Evolutionary conservation across 2,797 vertebrate genomes (phyloP).

Genomic region (Novumbra hubbsi): DNA sequence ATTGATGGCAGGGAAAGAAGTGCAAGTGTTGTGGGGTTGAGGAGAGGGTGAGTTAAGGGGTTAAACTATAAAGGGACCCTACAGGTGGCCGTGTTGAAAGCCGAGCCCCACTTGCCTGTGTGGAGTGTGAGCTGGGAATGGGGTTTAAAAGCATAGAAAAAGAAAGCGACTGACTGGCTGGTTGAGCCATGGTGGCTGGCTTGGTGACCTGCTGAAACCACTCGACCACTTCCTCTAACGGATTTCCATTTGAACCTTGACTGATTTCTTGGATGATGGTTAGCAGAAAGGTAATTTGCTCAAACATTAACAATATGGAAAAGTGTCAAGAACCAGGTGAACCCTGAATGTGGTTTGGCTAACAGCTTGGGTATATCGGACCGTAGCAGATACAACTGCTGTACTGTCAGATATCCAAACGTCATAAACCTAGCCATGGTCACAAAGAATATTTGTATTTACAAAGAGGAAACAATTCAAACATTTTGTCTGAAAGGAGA

Average conservation of each 20-base stretch:
- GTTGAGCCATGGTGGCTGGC: not conserved
- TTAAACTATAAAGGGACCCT: conserved; percentile 8
- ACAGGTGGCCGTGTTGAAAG: conserved; percentile 39
- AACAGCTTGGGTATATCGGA: too few species aligned
- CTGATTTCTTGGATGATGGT: too few species aligned
- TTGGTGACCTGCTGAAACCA: not conserved
- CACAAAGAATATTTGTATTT: not conserved
- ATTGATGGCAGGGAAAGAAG: conserved; percentile 30
- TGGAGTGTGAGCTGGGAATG: conserved; percentile 17
- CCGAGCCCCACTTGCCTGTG: conserved; percentile 30
- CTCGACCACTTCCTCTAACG: not conserved
- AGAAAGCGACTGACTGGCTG: not conserved
- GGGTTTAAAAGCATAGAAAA: not conserved
- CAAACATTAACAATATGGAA: too few species aligned
- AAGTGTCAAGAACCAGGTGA: too few species aligned
- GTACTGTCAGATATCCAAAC: not conserved
- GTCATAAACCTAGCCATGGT: not conserved
- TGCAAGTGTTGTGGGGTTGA: conserved; percentile 1
- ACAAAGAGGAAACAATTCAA: not conserved
- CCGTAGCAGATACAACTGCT: not conserved
- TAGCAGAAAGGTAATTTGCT: too few species aligned
- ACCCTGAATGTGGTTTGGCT: too few species aligned
- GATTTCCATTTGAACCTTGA: too few species aligned
- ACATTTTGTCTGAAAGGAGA: not conserved
- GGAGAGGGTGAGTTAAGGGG: conserved; percentile 30